A percentile compares a stretch with the other conserved stretches of the same genome.
These are phyloP conservation scores for Macrosiphum euphorbiae DNA, from an alignment of 2,888 invertebrate species.

Conservation along the genomic window DNA sequence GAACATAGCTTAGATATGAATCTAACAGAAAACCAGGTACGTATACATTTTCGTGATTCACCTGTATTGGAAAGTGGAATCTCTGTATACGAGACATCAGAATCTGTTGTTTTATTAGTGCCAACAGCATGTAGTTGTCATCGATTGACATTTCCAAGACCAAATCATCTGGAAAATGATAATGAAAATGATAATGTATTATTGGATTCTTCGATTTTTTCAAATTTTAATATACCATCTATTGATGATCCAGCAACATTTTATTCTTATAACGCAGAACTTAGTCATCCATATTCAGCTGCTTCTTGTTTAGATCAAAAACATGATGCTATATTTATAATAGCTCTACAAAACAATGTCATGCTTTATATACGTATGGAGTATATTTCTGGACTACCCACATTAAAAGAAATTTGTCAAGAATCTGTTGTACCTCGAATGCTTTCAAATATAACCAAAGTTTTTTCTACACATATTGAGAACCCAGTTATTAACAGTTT, in stretches of 20 bases:
- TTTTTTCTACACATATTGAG: slow-evolving; percentile 70
- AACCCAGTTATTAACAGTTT: slow-evolving; percentile 64
- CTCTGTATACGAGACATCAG: slow-evolving; percentile 80
- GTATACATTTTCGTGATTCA: slow-evolving; percentile 85
- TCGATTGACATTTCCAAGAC: slow-evolving; percentile 87
- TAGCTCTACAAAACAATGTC: slow-evolving; percentile 82
- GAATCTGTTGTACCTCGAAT: slow-evolving; percentile 80
- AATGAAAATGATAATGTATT: slow-evolving; percentile 3
- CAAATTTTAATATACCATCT: slow-evolving; percentile 77
- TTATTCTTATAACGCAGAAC: slow-evolving; percentile 80
- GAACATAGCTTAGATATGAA: slow-evolving; percentile 92
- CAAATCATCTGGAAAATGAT: slow-evolving; percentile 75
- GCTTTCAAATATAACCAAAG: slow-evolving; percentile 80
- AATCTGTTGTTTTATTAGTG: slow-evolving; percentile 83
- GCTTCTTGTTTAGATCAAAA: slow-evolving; percentile 77
- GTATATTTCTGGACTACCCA: slow-evolving; percentile 75
- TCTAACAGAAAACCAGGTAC: slow-evolving; percentile 82
- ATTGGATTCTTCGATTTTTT: slow-evolving; percentile 80
- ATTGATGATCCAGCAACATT: slow-evolving; percentile 81
- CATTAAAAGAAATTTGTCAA: slow-evolving; percentile 78
- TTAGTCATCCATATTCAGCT: slow-evolving; percentile 80
- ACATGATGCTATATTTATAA: slow-evolving; percentile 81
- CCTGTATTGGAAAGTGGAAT: slow-evolving; percentile 81
- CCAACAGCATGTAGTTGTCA: slow-evolving; percentile 94
- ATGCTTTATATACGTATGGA: slow-evolving; percentile 81